phyloP scores from a whole-genome alignment of 2,797 vertebrate species.

The Schizopygopsis pylzovi region DNA sequence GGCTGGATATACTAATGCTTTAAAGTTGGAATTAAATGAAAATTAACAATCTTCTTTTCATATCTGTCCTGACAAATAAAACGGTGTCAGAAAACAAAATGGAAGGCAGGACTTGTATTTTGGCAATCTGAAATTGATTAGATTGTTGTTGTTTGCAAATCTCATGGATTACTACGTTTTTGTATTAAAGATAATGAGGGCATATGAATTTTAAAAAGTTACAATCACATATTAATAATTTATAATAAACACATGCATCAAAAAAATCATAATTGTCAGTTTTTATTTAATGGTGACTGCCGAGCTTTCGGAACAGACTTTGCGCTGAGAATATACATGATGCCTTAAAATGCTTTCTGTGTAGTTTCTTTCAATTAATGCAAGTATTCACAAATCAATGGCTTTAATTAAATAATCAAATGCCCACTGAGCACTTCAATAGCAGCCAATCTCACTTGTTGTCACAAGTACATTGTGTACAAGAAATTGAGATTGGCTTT shows the following conservation, averaged over 20 bases:
- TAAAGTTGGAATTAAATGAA: no score
- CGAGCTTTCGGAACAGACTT: neutral
- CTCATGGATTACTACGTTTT: neutral
- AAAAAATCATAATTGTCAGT: neutral
- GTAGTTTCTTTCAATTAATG: constrained; percentile 12
- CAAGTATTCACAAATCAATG: constrained; percentile 31
- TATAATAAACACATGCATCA: neutral
- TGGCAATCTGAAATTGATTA: no score
- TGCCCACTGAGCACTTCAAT: neutral
- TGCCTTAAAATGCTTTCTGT: neutral
- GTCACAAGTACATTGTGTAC: constrained; percentile 17
- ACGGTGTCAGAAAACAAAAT: no score
- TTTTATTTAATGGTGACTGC: neutral
- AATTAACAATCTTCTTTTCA: no score
- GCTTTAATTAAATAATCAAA: constrained; percentile 17
- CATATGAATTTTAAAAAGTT: neutral
- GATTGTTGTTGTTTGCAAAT: neutral
- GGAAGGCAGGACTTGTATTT: no score
- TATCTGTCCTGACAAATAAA: no score
- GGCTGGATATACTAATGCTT: no score
- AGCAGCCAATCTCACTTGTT: neutral
- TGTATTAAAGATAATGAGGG: neutral
- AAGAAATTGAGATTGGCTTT: neutral
- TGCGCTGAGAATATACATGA: no score
- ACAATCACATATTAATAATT: neutral